Evolutionary conservation across 2,888 invertebrate genomes (phyloP).

Genomic region (Agonopterix heracliana): DNA sequence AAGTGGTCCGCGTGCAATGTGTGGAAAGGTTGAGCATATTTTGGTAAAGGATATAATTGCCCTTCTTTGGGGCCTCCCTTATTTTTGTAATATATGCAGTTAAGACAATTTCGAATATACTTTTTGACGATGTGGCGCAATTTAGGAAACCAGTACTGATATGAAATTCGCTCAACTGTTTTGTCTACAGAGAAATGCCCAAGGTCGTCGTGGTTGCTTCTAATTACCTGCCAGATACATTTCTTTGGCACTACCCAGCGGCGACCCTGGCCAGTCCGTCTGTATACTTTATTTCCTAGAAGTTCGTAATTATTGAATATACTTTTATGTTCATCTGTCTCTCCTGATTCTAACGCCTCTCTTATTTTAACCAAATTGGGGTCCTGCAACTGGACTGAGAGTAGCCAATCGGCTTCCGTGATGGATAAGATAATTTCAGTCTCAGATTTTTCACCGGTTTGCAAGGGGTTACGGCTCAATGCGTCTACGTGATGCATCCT

Average conservation of each 20-base stretch:
- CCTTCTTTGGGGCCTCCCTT: constrained; percentile 17
- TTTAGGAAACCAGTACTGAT: constrained; percentile 14
- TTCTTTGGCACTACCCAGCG: constrained; percentile 26
- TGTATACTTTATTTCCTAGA: constrained; percentile 22
- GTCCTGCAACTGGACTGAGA: constrained; percentile 21
- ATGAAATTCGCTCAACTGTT: constrained; percentile 17
- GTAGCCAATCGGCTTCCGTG: constrained; percentile 15
- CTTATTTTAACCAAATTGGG: constrained; percentile 8
- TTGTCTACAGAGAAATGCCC: constrained; percentile 29
- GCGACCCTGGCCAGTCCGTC: constrained; percentile 19
- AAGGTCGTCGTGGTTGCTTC: constrained; percentile 24
- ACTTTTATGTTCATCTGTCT: constrained; percentile 17
- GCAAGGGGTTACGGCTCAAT: constrained; percentile 13
- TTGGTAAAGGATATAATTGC: constrained; percentile 16
- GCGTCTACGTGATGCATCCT: constrained; percentile 21
- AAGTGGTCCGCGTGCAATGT: constrained; percentile 28
- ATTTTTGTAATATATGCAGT: constrained; percentile 30
- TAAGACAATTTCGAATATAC: constrained; percentile 28
- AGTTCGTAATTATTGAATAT: constrained; percentile 21
- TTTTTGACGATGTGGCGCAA: constrained; percentile 18
- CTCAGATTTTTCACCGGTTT: constrained; percentile 21
- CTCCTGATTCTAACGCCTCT: constrained; percentile 16
- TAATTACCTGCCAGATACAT: constrained; percentile 22
- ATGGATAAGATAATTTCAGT: constrained; percentile 9
- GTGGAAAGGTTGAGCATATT: constrained; percentile 22